Percentiles rank a stretch among this genome's conserved stretches.
phyloP scores from a whole-genome alignment of 2,888 invertebrate genomes.

The Drosophila quinaria region DNA sequence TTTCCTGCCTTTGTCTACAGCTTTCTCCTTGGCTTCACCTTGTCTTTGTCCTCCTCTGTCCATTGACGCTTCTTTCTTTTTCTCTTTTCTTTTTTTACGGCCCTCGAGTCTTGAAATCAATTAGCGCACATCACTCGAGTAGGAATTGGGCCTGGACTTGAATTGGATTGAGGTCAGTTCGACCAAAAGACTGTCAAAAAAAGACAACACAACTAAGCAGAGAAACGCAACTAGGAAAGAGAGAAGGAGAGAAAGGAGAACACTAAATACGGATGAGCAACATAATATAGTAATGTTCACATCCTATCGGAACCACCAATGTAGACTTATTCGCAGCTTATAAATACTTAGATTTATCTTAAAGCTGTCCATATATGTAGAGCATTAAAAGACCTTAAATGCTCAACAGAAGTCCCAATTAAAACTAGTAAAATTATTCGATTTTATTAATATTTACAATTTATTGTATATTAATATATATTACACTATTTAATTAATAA shows the following conservation, averaged over 20 bases:
- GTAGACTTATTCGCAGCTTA: constrained; percentile 32
- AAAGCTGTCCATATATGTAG: constrained; percentile 20
- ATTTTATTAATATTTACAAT: too few relatives aligned
- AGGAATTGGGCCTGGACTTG: too few relatives aligned
- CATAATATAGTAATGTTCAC: background rate
- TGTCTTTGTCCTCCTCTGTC: constrained; percentile 3
- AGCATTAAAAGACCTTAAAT: too few relatives aligned
- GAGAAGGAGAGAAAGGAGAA: background rate
- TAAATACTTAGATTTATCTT: constrained; percentile 17
- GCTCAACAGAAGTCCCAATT: too few relatives aligned
- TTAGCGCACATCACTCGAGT: constrained; percentile 61
- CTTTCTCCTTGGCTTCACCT: constrained; percentile 1
- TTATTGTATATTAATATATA: too few relatives aligned
- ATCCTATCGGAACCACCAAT: constrained; percentile 33
- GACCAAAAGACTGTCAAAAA: constrained; percentile 5
- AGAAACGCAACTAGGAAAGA: background rate
- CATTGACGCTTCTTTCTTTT: constrained; percentile 12
- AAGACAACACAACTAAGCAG: background rate
- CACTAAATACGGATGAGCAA: constrained; percentile 3
- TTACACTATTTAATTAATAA: too few relatives aligned
- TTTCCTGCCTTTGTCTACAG: background rate
- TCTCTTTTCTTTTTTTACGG: constrained; percentile 7
- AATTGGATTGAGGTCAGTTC: constrained; percentile 48
- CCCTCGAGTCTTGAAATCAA: constrained; percentile 67
- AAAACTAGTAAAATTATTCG: too few relatives aligned